These are phyloP conservation scores for Leistus spinibarbis DNA, from an alignment of 2,888 invertebrate species.

Conservation along the genomic window DNA sequence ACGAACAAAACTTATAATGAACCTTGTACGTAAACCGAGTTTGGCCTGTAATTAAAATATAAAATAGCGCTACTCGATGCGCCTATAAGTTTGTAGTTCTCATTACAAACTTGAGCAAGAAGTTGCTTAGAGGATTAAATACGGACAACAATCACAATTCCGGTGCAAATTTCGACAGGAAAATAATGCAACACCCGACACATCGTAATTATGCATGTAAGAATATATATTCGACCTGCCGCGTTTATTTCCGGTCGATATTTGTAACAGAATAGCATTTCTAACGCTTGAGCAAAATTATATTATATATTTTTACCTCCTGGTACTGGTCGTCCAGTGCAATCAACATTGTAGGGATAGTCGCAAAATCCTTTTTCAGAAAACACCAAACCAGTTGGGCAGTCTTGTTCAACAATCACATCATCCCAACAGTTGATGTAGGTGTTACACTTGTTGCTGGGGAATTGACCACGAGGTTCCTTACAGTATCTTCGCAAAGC, in stretches of 20 bases:
- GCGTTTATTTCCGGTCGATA: too few relatives aligned
- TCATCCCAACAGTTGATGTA: slow-evolving; percentile 78
- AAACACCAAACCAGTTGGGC: slow-evolving; percentile 67
- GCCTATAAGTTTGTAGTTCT: background rate
- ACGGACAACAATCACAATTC: too few relatives aligned
- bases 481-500: slow-evolving; percentile 53
- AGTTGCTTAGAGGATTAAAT: too few relatives aligned
- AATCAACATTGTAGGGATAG: slow-evolving; percentile 68
- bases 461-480: slow-evolving; percentile 66
- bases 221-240: too few relatives aligned
- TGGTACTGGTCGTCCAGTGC: slow-evolving; percentile 59
- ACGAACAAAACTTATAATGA: too few relatives aligned
- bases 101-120: background rate
- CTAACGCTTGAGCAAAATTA: background rate
- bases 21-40: too few relatives aligned
- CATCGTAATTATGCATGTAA: too few relatives aligned
- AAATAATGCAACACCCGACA: too few relatives aligned
- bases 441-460: slow-evolving; percentile 65
- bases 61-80: background rate
- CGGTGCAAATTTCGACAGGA: too few relatives aligned
- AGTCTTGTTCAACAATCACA: slow-evolving; percentile 68
- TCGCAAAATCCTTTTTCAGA: slow-evolving; percentile 68
- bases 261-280: too few relatives aligned
- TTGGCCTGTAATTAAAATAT: background rate
- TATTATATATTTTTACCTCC: slow-evolving; percentile 25